Evolutionary conservation across 2,113 vertebrate species (phyloP).

Genomic region (Chloebia gouldiae): DNA sequence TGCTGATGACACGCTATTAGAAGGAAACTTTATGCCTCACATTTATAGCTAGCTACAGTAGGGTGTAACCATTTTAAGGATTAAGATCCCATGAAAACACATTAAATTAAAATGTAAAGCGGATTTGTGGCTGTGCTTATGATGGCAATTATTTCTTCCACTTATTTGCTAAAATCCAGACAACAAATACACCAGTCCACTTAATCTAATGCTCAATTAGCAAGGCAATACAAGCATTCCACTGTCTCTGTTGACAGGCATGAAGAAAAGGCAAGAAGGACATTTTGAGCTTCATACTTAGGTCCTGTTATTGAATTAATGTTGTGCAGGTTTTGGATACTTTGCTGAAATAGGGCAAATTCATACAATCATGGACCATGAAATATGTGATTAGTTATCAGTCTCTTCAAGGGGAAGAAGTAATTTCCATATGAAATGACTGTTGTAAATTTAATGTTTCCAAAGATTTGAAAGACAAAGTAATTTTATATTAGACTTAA

Average conservation of each 20-base stretch:
- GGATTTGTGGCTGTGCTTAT: conserved; percentile 45
- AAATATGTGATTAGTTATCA: conserved; percentile 37
- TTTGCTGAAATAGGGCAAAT: conserved; percentile 21
- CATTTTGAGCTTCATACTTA: neutral
- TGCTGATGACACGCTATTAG: neutral
- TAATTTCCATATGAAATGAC: conserved; percentile 46
- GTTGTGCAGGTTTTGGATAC: neutral
- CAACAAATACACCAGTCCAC: conserved; percentile 39
- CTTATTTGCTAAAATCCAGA: conserved; percentile 45
- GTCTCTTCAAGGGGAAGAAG: conserved; percentile 3
- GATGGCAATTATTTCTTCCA: conserved; percentile 41
- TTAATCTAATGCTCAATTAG: conserved; percentile 54
- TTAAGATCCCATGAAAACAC: conserved; percentile 47
- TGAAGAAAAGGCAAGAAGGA: neutral
- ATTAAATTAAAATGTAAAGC: conserved; percentile 59
- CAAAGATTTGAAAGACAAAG: conserved; percentile 48
- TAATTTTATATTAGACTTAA: conserved; percentile 42
- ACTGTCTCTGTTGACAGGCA: neutral
- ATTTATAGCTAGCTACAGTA: conserved; percentile 11
- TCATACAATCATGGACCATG: neutral
- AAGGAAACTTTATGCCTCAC: neutral
- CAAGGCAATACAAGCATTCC: neutral
- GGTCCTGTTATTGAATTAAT: neutral
- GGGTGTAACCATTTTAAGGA: conserved; percentile 37
- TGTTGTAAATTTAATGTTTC: conserved; percentile 61